A percentile compares a stretch with the other conserved stretches of the same genome.
phyloP scores from a whole-genome alignment of 2,797 vertebrate genomes.

The Mico argentatus region DNA sequence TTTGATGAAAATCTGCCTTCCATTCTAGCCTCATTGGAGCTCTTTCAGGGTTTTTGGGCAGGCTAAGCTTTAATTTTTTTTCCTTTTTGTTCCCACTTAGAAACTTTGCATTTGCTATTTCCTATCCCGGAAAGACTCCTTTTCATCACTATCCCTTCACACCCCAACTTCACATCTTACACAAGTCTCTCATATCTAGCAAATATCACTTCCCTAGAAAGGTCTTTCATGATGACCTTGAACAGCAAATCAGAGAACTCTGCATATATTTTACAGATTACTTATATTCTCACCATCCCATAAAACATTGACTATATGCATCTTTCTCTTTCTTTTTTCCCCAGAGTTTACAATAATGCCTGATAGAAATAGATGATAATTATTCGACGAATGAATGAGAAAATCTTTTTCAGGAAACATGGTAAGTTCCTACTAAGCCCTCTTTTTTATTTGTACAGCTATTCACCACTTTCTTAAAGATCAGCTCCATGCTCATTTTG shows the following conservation, averaged over 20 bases:
- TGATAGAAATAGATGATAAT: background rate
- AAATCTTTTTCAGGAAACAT: background rate
- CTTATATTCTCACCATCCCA: background rate
- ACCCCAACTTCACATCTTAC: background rate
- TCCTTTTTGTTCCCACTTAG: background rate
- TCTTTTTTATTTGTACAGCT: background rate
- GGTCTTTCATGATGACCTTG: background rate
- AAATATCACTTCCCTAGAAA: background rate
- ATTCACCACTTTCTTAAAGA: background rate
- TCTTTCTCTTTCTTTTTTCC: background rate
- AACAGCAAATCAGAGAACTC: background rate
- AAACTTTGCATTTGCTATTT: background rate
- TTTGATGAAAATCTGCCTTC: background rate
- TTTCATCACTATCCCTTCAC: background rate
- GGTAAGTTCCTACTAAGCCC: background rate
- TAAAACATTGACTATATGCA: background rate
- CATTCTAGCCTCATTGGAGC: background rate
- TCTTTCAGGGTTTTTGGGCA: background rate
- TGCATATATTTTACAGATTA: background rate
- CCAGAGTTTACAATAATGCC: background rate
- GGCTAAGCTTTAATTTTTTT: background rate
- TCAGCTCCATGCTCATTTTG: background rate
- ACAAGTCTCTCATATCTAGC: background rate
- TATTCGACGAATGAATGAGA: background rate
- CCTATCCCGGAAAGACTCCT: background rate